Base-by-base conservation (phyloP, 2,888 invertebrate genomes). In the Argynnis bischoffii region DNA sequence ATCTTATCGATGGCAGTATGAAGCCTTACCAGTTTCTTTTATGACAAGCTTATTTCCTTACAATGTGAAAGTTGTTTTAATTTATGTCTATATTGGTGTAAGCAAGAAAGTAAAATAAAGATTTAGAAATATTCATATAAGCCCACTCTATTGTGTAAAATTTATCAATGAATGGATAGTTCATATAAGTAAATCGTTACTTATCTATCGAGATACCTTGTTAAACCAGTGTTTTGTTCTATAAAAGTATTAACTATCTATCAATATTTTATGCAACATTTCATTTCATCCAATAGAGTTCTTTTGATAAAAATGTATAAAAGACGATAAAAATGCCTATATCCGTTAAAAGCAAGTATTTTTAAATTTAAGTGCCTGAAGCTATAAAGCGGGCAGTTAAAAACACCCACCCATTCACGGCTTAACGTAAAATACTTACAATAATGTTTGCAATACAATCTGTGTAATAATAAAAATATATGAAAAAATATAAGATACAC, bases 361-460 rank as follows among this genome's bases (percentile, higher is more conserved):
- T 69, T 63, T 65, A 61, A 55, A 66, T 65, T 65, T 63, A 57
- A 51, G 57, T 63, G 63, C 53, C 47, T 35, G 53, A 64, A 61
- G 66, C 59, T 53, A 69, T 66, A 69, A 69, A 66, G 48, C 61
- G 46, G 56, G 69, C 59, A 48, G 54, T 55, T 16, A 48, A 59
- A 63, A 59, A 54, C 26, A 18, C 48, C 50, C 26, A 18, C 48
- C 50, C 56, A 50, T 35, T 67, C 53, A 51, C 15, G 56, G 46
- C 53, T 54, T 54, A 18, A 57, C 53, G 26, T 46, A 55, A 41
- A 31, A 61, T 61, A 65, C 61, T 55, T 69, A 11, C 35, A 11
- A 56, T 61, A 69, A 56, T n/a, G 51, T 69, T 61, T 61, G 51
- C 21, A 61, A 69, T 41, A 50, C 16, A 60, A 65, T n/a, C 31